Evolutionary conservation across 2,888 invertebrate genomes (phyloP), one percentile per base, ranked within the genome.

Genomic region (Oligia strigilis): DNA sequence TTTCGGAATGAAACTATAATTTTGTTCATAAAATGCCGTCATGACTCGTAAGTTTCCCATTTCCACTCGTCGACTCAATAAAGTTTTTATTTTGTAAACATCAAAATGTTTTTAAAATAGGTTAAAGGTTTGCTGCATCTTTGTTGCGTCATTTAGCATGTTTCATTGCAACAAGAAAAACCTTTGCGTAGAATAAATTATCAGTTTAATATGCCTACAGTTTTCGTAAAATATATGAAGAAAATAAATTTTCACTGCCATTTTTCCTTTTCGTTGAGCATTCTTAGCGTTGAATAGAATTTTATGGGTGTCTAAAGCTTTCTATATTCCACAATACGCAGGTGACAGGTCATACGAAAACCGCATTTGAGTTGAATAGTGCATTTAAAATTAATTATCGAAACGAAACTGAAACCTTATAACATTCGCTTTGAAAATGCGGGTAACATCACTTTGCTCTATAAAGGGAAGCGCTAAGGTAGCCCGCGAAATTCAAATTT

Each of bases 21-120:
- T 69, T 82, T n/a, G 46, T 73, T 82, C 60, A 52, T 40, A 52
- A 76, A 82, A 64, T 49, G 17, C 36, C 36, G 55, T 36, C 8
- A 46, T 62, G 4, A 71, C 23, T 36, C 14, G 58, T 72, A 29
- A 23, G 17, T 49, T 70, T 49, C 29, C 23, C 23, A 23, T 80
- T 70, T 80, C 19, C 29, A 64, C 23, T 69, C n/a, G 29, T 69
- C 29, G 69, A 58, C 49, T 64, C 29, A 9, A 36, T 64, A 40
- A 49, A 40, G 40, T 52, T 75, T 72, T 75, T 64, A 70, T 81
- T 81, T 70, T 74, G 49, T 80, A 81, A 81, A 75, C 17, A 60
- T 64, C 36, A 40, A 64, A 64, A 19, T 58, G 23, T 70, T 81
- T 40, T 43, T n/a, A 43, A 74, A 55, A 43, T 13, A 13, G 62